phyloP scores from a whole-genome alignment of 1,140 invertebrate species.

The Protaetia brevitarsis region DNA sequence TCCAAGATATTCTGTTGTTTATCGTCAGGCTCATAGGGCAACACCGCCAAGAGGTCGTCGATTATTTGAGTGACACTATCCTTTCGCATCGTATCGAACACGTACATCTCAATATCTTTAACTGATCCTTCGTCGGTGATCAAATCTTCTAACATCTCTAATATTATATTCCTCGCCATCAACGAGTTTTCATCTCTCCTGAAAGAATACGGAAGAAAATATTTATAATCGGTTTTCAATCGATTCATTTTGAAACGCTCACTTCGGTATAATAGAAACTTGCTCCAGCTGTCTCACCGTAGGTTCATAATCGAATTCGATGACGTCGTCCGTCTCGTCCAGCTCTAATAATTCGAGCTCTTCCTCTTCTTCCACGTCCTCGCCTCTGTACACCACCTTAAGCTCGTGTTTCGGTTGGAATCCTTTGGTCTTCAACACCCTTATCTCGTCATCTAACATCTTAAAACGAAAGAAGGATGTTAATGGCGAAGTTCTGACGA shows the following conservation, averaged over 20 bases:
- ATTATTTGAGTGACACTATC: conserved; percentile 13
- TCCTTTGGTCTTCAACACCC: conserved; percentile 23
- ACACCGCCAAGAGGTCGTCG: conserved; percentile 9
- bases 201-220: not conserved
- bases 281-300: not conserved
- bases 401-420: conserved; percentile 14
- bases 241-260: too few species aligned
- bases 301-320: conserved; percentile 6
- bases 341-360: conserved; percentile 11
- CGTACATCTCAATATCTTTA: not conserved
- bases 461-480: not conserved
- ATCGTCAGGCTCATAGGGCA: conserved; percentile 11
- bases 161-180: conserved; percentile 6
- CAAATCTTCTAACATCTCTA: conserved; percentile 19
- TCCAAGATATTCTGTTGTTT: conserved; percentile 26
- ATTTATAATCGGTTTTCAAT: too few species aligned
- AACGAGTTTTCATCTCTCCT: not conserved
- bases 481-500: too few species aligned
- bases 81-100: not conserved
- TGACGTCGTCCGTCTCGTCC: conserved; percentile 11
- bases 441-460: conserved; percentile 21
- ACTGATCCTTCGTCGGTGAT: not conserved
- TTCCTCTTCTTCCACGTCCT: conserved; percentile 24
- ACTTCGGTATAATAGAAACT: not conserved
- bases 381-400: not conserved